A percentile compares a stretch with the other conserved stretches of the same genome.
Conservation (phyloP, 2,888 invertebrate genomes). For the Hipparchia semele region DNA sequence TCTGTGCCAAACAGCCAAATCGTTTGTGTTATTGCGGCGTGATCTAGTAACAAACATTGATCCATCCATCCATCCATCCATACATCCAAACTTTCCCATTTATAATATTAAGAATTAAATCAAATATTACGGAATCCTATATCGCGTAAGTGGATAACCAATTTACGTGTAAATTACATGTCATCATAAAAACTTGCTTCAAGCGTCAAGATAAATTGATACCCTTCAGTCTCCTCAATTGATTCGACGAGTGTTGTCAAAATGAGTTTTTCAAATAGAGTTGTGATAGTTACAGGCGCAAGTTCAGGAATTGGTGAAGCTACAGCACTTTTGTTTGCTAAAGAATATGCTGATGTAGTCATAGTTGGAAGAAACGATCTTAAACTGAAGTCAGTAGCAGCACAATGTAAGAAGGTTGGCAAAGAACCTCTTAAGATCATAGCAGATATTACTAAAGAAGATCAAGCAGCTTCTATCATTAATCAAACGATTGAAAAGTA, state of each 20-base stretch:
- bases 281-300: conserved; percentile 62
- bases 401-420: conserved; percentile 48
- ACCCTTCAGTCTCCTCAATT: neutral
- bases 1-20: too few relatives aligned
- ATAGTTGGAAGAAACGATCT: conserved; percentile 60
- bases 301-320: conserved; percentile 65
- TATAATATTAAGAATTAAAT: too few relatives aligned
- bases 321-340: conserved; percentile 51
- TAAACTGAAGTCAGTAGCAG: conserved; percentile 51
- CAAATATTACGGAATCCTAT: too few relatives aligned
- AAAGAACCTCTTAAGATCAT: conserved; percentile 46
- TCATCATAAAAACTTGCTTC: too few relatives aligned
- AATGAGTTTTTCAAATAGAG: conserved; percentile 60
- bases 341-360: conserved; percentile 55
- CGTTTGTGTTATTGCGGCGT: too few relatives aligned
- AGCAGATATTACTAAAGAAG: conserved; percentile 50
- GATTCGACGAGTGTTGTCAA: neutral
- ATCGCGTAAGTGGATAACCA: too few relatives aligned
- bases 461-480: conserved; percentile 43
- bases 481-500: conserved; percentile 47
- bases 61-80: too few relatives aligned
- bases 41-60: too few relatives aligned
- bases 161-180: too few relatives aligned
- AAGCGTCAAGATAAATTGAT: neutral
- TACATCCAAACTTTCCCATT: too few relatives aligned